Conservation (phyloP, 2,888 invertebrate genomes). For the Plagodis dolabraria region DNA sequence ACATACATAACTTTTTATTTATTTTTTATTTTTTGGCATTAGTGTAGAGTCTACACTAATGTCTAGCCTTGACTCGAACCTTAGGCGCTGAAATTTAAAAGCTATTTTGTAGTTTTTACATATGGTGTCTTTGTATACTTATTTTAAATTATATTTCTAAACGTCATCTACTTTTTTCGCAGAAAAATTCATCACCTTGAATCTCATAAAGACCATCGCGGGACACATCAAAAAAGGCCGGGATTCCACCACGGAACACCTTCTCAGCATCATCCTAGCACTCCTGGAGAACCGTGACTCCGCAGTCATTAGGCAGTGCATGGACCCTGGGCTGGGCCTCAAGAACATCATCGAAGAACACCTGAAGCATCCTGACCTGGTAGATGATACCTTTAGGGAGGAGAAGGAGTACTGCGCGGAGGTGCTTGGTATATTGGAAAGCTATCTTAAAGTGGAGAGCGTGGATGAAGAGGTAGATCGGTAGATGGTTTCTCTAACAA, state of each 20-base stretch:
- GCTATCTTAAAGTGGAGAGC: constrained; percentile 34
- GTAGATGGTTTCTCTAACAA: constrained; percentile 37
- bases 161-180: constrained; percentile 36
- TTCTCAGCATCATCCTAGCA: constrained; percentile 57
- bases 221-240: constrained; percentile 50
- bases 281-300: constrained; percentile 50
- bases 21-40: too few relatives aligned
- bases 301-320: constrained; percentile 51
- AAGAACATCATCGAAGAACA: constrained; percentile 52
- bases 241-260: constrained; percentile 62
- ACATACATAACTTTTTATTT: too few relatives aligned
- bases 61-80: too few relatives aligned
- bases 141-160: neutral
- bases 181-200: constrained; percentile 62
- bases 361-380: constrained; percentile 51
- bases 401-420: constrained; percentile 62
- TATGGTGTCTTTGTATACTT: too few relatives aligned
- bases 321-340: constrained; percentile 50
- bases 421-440: constrained; percentile 46
- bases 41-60: too few relatives aligned
- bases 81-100: neutral
- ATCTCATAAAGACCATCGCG: constrained; percentile 54
- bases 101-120: constrained; percentile 29
- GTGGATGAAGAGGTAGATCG: constrained; percentile 58
- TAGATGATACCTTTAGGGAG: constrained; percentile 55